Conservation (phyloP, 1,140 invertebrate genomes). For the Drosophila trapezifrons region DNA sequence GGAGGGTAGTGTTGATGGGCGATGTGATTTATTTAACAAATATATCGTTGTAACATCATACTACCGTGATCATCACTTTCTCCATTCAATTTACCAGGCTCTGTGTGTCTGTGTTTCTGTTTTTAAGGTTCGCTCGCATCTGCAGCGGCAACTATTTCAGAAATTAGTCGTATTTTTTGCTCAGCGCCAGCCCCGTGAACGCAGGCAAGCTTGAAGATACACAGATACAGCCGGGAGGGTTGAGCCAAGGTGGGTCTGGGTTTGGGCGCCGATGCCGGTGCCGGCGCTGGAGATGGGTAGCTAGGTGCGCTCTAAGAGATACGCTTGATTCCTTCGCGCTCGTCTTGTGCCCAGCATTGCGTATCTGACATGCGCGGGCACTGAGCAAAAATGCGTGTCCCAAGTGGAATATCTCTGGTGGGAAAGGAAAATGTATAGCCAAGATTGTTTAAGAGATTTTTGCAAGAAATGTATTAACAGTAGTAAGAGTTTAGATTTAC, state of each 20-base stretch:
- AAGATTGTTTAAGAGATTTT: not conserved
- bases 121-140: conserved; percentile 39
- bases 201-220: conserved; percentile 78
- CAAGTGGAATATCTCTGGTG: not conserved
- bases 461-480: not conserved
- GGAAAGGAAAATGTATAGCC: not conserved
- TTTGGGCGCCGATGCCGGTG: conserved; percentile 1
- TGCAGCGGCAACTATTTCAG: conserved; percentile 63
- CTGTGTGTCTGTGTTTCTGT: conserved; percentile 57
- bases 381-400: conserved; percentile 16
- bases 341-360: conserved; percentile 75
- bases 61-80: conserved; percentile 75
- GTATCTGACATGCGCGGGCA: conserved; percentile 71
- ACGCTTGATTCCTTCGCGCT: conserved; percentile 75
- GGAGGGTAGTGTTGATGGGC: conserved; percentile 25
- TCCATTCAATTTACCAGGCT: conserved; percentile 66
- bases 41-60: conserved; percentile 48
- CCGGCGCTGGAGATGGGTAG: conserved; percentile 3
- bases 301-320: conserved; percentile 55
- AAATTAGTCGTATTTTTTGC: conserved; percentile 70
- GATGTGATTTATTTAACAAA: conserved; percentile 74
- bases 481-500: too few species aligned
- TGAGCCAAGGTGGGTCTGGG: conserved; percentile 2
- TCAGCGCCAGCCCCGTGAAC: conserved; percentile 27
- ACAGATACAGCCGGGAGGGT: conserved; percentile 61